A percentile compares a stretch with the other conserved stretches of the same genome.
These are phyloP conservation scores for Parnassius apollo DNA, from an alignment of 2,888 invertebrate genomes.

Conservation along the genomic window DNA sequence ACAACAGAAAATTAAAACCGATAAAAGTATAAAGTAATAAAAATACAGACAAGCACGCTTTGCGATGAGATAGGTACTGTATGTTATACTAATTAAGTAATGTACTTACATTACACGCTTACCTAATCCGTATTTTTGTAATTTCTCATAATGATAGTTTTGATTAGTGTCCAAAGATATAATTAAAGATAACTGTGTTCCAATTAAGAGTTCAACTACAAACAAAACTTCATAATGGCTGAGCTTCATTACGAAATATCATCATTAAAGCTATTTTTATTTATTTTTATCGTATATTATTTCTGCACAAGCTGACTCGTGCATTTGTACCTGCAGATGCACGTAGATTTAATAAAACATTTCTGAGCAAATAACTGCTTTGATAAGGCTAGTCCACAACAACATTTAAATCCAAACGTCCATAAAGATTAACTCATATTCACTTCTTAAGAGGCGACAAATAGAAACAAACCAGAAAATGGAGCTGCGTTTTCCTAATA, in stretches of 20 bases:
- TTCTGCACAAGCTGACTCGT: neutral
- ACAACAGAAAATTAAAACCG: too few species aligned
- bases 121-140: conserved; percentile 43
- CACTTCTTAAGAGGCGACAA: too few species aligned
- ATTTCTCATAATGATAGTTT: conserved; percentile 48
- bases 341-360: neutral
- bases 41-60: too few species aligned
- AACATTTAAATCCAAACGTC: neutral
- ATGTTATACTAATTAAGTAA: neutral
- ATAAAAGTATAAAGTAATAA: too few species aligned
- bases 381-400: neutral
- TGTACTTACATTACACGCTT: conserved; percentile 48
- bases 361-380: neutral
- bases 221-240: conserved; percentile 30
- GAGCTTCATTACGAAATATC: neutral
- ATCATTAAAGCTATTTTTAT: neutral
- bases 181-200: conserved; percentile 20
- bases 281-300: neutral
- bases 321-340: neutral
- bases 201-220: conserved; percentile 39
- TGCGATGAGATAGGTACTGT: too few species aligned
- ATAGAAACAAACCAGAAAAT: too few species aligned
- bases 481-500: too few species aligned
- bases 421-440: too few species aligned
- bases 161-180: conserved; percentile 29